Conservation (phyloP, 2,797 vertebrate species). For the Phrynocephalus guinanensis region DNA sequence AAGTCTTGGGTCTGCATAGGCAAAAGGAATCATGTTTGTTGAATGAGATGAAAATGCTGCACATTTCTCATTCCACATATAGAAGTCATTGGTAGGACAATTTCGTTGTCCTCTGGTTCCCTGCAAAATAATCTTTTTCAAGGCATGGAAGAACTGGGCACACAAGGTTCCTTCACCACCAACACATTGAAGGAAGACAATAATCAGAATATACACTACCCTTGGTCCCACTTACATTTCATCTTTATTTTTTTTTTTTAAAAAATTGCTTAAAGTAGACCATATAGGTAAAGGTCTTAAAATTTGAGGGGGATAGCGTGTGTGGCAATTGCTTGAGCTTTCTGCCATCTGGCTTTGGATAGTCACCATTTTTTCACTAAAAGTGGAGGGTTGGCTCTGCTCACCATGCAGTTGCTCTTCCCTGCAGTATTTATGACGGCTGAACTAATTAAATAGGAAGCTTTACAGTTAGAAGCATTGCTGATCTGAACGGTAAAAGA, state of each 20-base stretch:
- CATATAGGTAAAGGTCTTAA: background rate
- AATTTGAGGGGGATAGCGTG: background rate
- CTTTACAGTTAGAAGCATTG: too few relatives aligned
- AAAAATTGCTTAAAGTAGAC: background rate
- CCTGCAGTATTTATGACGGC: background rate
- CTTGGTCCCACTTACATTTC: background rate
- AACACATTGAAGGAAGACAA: background rate
- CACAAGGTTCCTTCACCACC: background rate
- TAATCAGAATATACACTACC: background rate
- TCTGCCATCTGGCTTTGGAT: background rate
- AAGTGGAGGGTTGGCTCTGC: too few relatives aligned
- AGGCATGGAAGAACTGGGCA: background rate
- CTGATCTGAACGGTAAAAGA: too few relatives aligned
- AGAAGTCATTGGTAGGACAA: background rate
- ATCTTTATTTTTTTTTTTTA: background rate
- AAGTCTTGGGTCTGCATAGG: background rate
- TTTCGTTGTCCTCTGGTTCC: too few relatives aligned
- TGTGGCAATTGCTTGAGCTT: background rate
- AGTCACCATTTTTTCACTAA: too few relatives aligned
- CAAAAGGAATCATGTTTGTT: background rate
- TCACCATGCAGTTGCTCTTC: background rate
- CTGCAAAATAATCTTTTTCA: background rate
- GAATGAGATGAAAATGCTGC: background rate
- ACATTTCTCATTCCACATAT: background rate
- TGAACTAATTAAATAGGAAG: too few relatives aligned